Evolutionary conservation across 2,113 vertebrate species (phyloP).

Genomic region (Tretioscincus oriximinensis): DNA sequence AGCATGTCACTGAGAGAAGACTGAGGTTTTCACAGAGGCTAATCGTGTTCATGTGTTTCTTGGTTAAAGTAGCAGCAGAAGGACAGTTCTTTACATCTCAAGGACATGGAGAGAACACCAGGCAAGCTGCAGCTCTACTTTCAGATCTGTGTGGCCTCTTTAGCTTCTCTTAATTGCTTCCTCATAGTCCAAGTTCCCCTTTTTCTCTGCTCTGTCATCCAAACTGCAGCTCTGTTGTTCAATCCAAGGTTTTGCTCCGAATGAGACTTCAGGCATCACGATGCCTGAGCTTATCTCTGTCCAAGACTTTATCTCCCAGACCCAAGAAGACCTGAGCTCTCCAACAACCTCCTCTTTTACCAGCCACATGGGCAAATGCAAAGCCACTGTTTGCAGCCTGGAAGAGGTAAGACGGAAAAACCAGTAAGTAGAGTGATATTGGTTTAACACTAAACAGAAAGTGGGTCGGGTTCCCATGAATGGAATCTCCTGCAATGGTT

Average conservation of each 20-base stretch:
- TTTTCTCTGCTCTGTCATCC: slow-evolving; percentile 8
- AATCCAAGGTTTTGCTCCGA: neutral
- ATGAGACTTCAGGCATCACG: rapidly evolving
- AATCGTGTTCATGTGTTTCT: neutral
- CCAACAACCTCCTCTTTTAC: slow-evolving; percentile 71
- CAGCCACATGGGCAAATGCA: slow-evolving; percentile 64
- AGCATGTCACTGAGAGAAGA: neutral
- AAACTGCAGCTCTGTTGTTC: neutral
- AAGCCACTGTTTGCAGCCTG: slow-evolving; percentile 61
- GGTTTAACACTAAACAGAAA: neutral
- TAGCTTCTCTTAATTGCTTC: slow-evolving; percentile 20
- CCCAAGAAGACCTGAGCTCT: slow-evolving; percentile 70
- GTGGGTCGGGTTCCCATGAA: neutral
- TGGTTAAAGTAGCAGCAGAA: neutral
- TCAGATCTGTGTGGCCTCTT: slow-evolving; percentile 4
- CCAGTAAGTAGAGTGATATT: rapidly evolving
- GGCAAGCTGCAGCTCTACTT: neutral
- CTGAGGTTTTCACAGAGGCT: neutral
- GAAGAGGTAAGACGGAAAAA: slow-evolving; percentile 60
- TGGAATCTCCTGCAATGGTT: neutral
- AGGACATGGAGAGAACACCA: neutral
- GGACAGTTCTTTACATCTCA: neutral
- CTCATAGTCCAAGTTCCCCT: slow-evolving; percentile 36
- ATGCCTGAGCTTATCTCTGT: slow-evolving; percentile 68
- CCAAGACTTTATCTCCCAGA: slow-evolving; percentile 63